A percentile compares a stretch with the other conserved stretches of the same genome.
Evolutionary conservation across 2,888 invertebrate genomes (phyloP).

Genomic region (Amblyjoppa fuscipennis): DNA sequence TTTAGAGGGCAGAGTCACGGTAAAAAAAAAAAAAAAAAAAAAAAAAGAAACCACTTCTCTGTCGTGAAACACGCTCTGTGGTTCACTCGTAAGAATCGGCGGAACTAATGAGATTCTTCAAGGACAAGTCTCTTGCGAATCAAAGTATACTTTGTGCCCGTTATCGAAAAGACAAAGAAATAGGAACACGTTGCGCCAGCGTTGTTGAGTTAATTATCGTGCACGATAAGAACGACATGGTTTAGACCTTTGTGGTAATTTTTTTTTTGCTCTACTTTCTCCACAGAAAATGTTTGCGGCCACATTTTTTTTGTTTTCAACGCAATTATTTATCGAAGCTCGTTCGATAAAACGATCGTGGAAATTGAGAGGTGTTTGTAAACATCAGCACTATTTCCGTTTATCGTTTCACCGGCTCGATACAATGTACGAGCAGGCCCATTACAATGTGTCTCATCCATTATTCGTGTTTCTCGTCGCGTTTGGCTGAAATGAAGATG

Average conservation of each 20-base stretch:
- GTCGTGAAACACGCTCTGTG: conserved; percentile 4
- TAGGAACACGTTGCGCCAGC: not conserved
- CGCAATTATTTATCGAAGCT: not conserved
- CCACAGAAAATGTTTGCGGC: no score
- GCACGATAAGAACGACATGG: not conserved
- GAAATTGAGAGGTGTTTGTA: not conserved
- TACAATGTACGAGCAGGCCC: conserved; percentile 14
- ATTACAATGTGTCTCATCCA: conserved; percentile 22
- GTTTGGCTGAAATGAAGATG: conserved; percentile 19
- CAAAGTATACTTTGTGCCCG: not conserved
- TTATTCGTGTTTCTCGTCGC: conserved; percentile 29
- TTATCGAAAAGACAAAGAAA: conserved; percentile 1
- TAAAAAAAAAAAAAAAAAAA: no score
- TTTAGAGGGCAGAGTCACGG: not conserved
- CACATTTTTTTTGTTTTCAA: not conserved
- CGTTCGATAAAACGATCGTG: not conserved
- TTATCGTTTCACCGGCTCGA: not conserved
- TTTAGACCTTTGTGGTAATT: not conserved
- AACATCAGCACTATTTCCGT: not conserved
- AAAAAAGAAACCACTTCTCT: not conserved
- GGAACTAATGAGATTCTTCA: conserved; percentile 23
- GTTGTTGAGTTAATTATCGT: conserved; percentile 8
- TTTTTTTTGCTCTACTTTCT: not conserved
- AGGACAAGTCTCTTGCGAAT: not conserved
- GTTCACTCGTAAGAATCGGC: conserved; percentile 37